phyloP scores from a whole-genome alignment of 2,888 invertebrate species.

The Adineta ricciae region DNA sequence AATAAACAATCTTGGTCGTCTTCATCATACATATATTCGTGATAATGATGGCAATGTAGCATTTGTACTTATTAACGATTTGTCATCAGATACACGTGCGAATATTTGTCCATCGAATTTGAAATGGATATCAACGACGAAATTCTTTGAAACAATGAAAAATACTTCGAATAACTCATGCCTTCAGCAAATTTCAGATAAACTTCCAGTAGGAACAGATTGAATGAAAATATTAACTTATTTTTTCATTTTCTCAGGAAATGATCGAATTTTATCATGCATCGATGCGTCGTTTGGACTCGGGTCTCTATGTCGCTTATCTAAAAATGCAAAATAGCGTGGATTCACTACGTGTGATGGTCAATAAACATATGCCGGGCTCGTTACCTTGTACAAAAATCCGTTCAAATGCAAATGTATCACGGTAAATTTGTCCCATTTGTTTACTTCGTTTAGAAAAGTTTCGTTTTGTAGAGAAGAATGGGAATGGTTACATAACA shows the following conservation, averaged over 20 bases:
- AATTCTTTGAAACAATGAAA: background rate
- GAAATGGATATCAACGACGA: background rate
- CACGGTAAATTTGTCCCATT: slow-evolving; percentile 61
- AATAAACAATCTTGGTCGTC: slow-evolving; percentile 81
- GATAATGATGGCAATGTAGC: background rate
- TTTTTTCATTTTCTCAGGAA: background rate
- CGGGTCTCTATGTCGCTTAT: slow-evolving; percentile 86
- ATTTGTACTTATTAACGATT: background rate
- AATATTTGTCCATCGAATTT: slow-evolving; percentile 7
- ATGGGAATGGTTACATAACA: slow-evolving; percentile 67
- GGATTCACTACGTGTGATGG: slow-evolving; percentile 81
- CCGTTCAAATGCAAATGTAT: slow-evolving; percentile 85
- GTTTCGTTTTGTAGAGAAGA: slow-evolving; percentile 66
- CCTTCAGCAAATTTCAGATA: background rate
- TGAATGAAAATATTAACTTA: background rate
- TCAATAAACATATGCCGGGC: slow-evolving; percentile 81
- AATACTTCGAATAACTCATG: background rate
- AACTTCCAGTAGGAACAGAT: background rate
- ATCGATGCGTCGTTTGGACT: slow-evolving; percentile 64
- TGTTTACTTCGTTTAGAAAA: no score
- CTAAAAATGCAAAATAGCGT: slow-evolving; percentile 90
- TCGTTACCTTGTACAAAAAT: slow-evolving; percentile 85
- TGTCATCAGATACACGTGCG: background rate
- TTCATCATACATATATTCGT: slow-evolving; percentile 74
- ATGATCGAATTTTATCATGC: background rate